A percentile compares a stretch with the other conserved stretches of the same genome.
phyloP scores from a whole-genome alignment of 2,797 vertebrate species.

The Enteromius paludinosus region DNA sequence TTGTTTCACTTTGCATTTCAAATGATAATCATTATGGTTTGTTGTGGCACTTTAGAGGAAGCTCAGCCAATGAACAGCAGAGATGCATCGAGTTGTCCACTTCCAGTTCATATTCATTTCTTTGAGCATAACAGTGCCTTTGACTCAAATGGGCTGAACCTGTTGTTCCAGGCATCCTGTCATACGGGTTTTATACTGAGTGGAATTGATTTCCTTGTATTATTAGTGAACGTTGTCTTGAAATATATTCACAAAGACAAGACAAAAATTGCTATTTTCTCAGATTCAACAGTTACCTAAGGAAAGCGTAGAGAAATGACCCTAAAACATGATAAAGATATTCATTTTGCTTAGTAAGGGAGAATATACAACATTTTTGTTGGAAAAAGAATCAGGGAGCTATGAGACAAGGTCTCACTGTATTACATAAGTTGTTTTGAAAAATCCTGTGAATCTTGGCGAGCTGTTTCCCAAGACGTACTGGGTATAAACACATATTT shows the following conservation, averaged over 20 bases:
- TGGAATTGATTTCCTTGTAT: background rate
- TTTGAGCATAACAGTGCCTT: constrained; percentile 46
- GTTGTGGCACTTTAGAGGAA: constrained; percentile 32
- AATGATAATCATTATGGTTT: background rate
- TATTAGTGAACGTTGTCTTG: background rate
- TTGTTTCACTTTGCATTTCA: background rate
- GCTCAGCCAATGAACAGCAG: constrained; percentile 31
- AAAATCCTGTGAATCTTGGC: constrained; percentile 9
- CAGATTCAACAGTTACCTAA: background rate
- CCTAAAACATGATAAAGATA: background rate
- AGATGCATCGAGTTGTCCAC: constrained; percentile 34
- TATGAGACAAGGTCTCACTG: constrained; percentile 18
- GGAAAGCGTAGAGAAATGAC: background rate
- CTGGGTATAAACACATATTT: constrained; percentile 2
- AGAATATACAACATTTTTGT: background rate
- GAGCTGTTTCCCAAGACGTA: constrained; percentile 29
- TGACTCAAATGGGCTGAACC: constrained; percentile 8
- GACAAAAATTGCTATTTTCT: background rate
- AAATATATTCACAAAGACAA: background rate
- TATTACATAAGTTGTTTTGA: constrained; percentile 15
- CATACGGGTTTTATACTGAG: constrained; percentile 4
- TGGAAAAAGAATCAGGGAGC: constrained; percentile 1
- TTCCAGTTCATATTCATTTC: constrained; percentile 20
- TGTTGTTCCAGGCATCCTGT: background rate
- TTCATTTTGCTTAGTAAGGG: background rate